Percentiles rank a stretch among this genome's conserved stretches.
Conservation (phyloP, 2,888 invertebrate species). For the Sipha maydis region DNA sequence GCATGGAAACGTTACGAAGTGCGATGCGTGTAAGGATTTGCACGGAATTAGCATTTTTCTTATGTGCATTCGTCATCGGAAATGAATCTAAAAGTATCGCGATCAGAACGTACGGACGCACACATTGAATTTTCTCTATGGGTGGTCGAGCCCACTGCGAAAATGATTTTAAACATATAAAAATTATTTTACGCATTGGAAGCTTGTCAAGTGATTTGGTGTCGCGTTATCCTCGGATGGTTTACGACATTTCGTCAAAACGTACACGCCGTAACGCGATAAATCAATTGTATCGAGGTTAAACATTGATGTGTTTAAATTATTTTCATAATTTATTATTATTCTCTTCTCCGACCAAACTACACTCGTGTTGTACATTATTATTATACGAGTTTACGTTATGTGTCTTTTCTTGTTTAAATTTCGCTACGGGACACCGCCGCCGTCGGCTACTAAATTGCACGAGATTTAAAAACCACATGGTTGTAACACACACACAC, state of each 20-base stretch:
- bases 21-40: background rate
- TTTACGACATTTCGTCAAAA: conserved; percentile 5
- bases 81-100: conserved; percentile 3
- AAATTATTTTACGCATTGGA: background rate
- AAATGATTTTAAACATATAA: background rate
- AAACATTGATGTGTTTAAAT: background rate
- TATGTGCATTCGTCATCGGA: background rate
- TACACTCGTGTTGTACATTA: background rate
- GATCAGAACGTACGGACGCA: background rate
- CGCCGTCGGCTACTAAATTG: background rate
- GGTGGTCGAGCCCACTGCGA: background rate
- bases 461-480: background rate
- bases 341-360: background rate
- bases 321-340: background rate
- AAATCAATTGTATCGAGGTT: background rate
- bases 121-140: background rate
- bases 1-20: background rate
- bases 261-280: background rate
- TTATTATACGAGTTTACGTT: background rate
- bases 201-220: background rate
- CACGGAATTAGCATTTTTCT: background rate
- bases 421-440: background rate
- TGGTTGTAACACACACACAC: no score
- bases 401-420: conserved; percentile 8
- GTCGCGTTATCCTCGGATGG: background rate